These are phyloP conservation scores for Serripes groenlandicus DNA, from an alignment of 2,888 invertebrate species.

Conservation along the genomic window DNA sequence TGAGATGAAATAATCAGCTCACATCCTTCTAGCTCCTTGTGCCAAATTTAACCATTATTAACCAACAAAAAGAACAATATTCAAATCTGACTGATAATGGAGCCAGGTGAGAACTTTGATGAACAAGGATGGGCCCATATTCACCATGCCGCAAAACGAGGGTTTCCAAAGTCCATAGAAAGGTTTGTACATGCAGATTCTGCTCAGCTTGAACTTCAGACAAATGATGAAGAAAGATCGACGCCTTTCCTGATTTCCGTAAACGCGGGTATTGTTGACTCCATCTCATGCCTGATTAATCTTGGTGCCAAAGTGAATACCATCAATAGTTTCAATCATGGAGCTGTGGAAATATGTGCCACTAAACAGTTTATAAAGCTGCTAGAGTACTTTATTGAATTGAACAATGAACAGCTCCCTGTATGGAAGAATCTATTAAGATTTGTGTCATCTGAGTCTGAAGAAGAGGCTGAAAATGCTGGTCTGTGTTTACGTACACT, in stretches of 20 bases:
- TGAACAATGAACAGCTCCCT: slow-evolving; percentile 77
- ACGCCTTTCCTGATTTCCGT: slow-evolving; percentile 85
- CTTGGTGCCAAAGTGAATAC: slow-evolving; percentile 82
- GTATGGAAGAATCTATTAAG: slow-evolving; percentile 83
- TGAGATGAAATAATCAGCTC: background rate
- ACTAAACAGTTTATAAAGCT: slow-evolving; percentile 78
- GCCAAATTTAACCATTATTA: background rate
- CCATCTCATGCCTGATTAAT: slow-evolving; percentile 80
- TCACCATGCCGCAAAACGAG: slow-evolving; percentile 84
- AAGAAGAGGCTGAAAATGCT: slow-evolving; percentile 82
- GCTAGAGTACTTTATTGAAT: slow-evolving; percentile 81
- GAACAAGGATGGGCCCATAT: slow-evolving; percentile 85
- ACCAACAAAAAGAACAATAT: background rate
- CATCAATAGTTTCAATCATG: slow-evolving; percentile 82
- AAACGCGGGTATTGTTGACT: slow-evolving; percentile 80
- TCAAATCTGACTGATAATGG: slow-evolving; percentile 28
- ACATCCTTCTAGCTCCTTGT: background rate
- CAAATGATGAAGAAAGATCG: slow-evolving; percentile 81
- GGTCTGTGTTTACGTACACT: slow-evolving; percentile 80
- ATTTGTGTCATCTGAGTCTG: slow-evolving; percentile 80
- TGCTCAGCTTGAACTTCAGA: slow-evolving; percentile 83
- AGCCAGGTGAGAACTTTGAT: slow-evolving; percentile 78
- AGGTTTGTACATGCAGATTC: slow-evolving; percentile 82
- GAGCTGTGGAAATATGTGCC: slow-evolving; percentile 85
- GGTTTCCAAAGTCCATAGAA: slow-evolving; percentile 85